A percentile compares a stretch with the other conserved stretches of the same genome.
Conservation (phyloP, 2,113 vertebrate species). For the Gnathonemus longibarbis region DNA sequence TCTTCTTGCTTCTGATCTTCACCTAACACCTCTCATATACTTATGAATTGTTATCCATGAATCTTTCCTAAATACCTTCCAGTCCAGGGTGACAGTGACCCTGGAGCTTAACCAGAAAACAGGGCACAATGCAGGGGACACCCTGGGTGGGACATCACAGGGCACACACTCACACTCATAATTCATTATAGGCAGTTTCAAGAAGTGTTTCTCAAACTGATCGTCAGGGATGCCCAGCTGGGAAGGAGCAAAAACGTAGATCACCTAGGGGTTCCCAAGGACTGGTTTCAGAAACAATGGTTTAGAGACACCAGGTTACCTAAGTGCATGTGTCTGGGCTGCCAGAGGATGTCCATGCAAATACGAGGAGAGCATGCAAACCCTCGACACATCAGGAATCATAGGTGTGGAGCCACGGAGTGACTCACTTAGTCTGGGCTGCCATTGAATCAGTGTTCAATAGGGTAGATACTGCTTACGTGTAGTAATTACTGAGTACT, state of each 20-base stretch:
- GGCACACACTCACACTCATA: not conserved
- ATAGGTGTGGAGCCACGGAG: not conserved
- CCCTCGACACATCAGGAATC: not conserved
- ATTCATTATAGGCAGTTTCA: no score
- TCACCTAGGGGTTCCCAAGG: no score
- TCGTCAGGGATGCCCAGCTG: no score
- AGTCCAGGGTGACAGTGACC: not conserved
- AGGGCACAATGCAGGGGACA: not conserved
- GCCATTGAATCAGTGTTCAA: not conserved
- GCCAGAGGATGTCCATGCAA: no score
- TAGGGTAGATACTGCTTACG: not conserved
- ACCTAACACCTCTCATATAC: not conserved
- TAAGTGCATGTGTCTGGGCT: no score
- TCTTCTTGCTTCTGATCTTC: not conserved
- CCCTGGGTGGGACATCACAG: no score
- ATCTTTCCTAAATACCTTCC: not conserved
- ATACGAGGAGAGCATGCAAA: not conserved
- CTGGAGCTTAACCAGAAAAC: not conserved
- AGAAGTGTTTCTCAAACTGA: no score
- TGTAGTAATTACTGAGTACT: not conserved
- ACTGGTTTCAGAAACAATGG: no score
- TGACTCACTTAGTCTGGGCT: not conserved
- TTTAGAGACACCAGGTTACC: no score
- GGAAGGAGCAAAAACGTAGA: no score
- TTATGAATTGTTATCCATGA: not conserved